Evolutionary conservation across 2,888 invertebrate species (phyloP), one percentile per base, ranked within the genome.

Genomic region (Malthinus seriepunctatus): DNA sequence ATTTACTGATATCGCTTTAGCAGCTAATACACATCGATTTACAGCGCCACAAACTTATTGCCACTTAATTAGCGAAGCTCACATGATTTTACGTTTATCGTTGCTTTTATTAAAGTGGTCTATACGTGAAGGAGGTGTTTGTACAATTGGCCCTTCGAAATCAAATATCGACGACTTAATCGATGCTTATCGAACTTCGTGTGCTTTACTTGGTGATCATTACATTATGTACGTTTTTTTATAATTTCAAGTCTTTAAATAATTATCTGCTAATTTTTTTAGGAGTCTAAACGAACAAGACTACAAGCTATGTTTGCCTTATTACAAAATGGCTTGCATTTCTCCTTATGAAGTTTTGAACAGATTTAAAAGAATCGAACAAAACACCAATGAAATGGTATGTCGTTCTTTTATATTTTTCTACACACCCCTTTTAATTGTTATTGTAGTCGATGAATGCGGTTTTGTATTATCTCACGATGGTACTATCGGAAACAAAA

Each of bases 41-140:
- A 83, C 86, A 0, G 87, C 87, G 63, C 84, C 86, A 1, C 82
- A 85, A 35, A 88, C 88, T 1, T 90, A 90, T 71, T 82, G 86
- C 58, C 88, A 90, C 74, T 78, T 92, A 53, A 78, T 91, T 70
- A 84, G 86, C 67, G 91, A 91, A 76, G 88, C 88, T 4, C 88
- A 89, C 71, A 82, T 88, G 65, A 84, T 90, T 67, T 76, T 91
- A 11, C 78, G 86, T 56, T 72, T 82, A 31, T 76, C 79, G 1
- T 72, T 82, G 39, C 74, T 80, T 46, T 62, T 80, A 15, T 72
- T 71, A 37, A 70, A 72, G 60, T 79, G 77, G 77, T 61, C 66
- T n/a, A 67, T 72, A 48, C 68, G 68, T 2, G 78, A 78, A 8
- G 73, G 75, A 12, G 73, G 67, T 45, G 76, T 78, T 1, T 73